Evolutionary conservation across 2,797 vertebrate species (phyloP).

Genomic region (Rhabdophis nuchalis): DNA sequence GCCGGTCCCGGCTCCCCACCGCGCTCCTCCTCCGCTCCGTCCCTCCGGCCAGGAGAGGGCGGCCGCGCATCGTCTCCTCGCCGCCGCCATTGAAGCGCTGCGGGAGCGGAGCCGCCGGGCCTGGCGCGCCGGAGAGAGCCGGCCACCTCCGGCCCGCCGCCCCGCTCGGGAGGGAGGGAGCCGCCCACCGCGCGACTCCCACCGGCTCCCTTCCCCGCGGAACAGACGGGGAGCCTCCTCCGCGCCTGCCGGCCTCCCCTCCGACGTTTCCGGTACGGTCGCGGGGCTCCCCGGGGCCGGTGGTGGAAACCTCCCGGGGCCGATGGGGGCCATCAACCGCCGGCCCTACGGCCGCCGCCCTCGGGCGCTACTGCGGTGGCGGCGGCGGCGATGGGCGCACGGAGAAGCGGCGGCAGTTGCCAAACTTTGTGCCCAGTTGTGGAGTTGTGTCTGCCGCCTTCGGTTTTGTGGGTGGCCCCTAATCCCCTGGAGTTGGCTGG

Average conservation of each 20-base stretch:
- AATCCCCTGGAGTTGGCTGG: no score
- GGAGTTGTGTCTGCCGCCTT: no score
- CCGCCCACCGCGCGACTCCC: neutral
- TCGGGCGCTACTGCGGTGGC: no score
- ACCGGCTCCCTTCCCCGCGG: neutral
- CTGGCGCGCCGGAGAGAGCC: neutral
- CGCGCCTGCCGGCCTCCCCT: neutral
- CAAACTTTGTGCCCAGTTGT: no score
- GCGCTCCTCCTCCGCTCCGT: neutral
- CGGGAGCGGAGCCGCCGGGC: neutral
- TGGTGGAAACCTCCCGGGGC: neutral
- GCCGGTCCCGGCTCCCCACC: neutral
- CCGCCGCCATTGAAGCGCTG: neutral
- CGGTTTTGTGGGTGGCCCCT: no score
- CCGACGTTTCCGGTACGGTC: neutral
- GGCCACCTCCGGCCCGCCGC: neutral
- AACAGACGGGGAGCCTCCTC: neutral
- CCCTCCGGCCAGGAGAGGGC: neutral
- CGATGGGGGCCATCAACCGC: no score
- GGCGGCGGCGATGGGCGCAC: no score
- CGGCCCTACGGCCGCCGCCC: no score
- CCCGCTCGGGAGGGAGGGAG: neutral
- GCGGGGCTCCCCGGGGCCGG: neutral
- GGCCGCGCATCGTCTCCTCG: neutral
- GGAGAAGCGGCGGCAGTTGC: no score